Base-by-base conservation (phyloP, 2,113 vertebrate genomes). In the Phalacrocorax aristotelis region DNA sequence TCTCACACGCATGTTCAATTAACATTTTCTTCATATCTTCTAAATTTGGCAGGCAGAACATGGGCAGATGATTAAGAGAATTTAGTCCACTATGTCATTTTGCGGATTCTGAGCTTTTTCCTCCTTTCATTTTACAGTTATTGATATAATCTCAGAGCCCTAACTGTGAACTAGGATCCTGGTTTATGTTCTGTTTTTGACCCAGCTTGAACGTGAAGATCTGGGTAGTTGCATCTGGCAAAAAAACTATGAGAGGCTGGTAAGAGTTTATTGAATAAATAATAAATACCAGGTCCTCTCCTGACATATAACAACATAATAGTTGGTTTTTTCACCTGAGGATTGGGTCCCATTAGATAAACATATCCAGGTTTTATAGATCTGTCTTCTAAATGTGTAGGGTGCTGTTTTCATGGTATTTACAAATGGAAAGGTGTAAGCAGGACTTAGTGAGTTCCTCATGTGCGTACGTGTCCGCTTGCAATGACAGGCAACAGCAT, bases 21-120 rank as follows among this genome's bases (percentile, higher is more conserved):
- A 80, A 55, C 38, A 13, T 85, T 80, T 89, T 74, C 78, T 89
- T 76, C 84, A 2, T 62, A 8, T 48, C 87, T 77, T 66, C 62
- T 66, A 20, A 70, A 74, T 81, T 90, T 96, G 87, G 87, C 74
- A 95, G 96, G 89, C 89, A 78, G 58, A 95, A 81, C 29, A 9
- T 6, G 61, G 70, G 89, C 91, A 95, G 88, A 58, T 5, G 34
- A 92, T 76, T 16, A 62, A 48, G 82, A 66, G 49, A 66, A 64
- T 51, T 91, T 15, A 54, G 51, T 36, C 66, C 87, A 49, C 34
- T 34, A 0, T 3, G 46, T 44, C 0, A 4, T 64, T 91, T 70
- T 55, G 46, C 4, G 14, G n/a, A 27, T 74, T 49, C 80, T 38
- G 85, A 83, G 69, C 26, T 71, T 94, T 93, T 32, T 3, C 30